Percentiles rank a stretch among this genome's conserved stretches.
Evolutionary conservation across 2,113 vertebrate genomes (phyloP).

Genomic region (Cichladusa arquata): DNA sequence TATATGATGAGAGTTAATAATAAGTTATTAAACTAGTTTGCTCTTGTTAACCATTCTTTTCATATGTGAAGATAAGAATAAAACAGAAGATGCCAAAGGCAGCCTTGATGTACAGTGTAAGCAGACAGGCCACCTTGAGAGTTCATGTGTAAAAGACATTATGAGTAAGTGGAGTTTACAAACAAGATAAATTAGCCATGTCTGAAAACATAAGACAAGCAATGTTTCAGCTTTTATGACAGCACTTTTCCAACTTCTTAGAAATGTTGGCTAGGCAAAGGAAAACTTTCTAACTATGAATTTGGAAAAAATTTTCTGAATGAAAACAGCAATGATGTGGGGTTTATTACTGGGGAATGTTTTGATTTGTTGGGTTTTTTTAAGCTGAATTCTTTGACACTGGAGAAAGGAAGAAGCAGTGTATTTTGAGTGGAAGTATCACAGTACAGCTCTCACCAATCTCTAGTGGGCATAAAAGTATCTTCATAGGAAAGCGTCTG

Average conservation of each 20-base stretch:
- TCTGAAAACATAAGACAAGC: background rate
- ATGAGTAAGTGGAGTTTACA: background rate
- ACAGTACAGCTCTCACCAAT: background rate
- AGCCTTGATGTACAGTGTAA: background rate
- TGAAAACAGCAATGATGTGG: background rate
- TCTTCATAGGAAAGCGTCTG: background rate
- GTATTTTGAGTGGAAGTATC: background rate
- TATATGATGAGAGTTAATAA: accelerated
- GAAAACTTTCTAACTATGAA: background rate
- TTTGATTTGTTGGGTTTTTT: accelerated
- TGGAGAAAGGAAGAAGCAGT: background rate
- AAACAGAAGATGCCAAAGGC: background rate
- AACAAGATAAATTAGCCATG: background rate
- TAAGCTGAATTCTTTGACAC: background rate
- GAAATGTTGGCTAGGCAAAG: background rate
- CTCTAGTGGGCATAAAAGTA: background rate
- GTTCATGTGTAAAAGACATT: background rate
- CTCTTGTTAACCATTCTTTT: background rate
- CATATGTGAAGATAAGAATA: background rate
- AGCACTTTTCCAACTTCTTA: background rate
- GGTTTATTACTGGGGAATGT: background rate
- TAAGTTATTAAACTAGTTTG: background rate
- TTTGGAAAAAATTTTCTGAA: background rate
- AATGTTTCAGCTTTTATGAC: background rate
- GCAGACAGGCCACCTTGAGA: background rate